phyloP scores from a whole-genome alignment of 2,888 invertebrate species.

The Elaeidobius kamerunicus region DNA sequence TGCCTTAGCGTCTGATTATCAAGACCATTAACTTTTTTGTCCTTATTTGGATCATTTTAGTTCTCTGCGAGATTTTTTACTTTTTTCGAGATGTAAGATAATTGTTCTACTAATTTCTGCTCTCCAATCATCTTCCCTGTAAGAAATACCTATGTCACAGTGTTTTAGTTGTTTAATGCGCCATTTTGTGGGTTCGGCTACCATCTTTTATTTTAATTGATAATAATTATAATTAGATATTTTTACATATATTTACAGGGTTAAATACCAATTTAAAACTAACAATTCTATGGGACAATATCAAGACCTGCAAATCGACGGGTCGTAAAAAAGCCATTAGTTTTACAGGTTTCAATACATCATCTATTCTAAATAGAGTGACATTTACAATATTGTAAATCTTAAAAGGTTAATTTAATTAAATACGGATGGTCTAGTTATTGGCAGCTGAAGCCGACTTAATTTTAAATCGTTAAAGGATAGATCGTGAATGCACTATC shows the following conservation, averaged over 20 bases:
- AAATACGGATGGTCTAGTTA: slow-evolving; percentile 31
- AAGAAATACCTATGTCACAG: too few species aligned
- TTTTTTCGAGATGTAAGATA: too few species aligned
- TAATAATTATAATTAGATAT: too few species aligned
- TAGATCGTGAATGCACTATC: slow-evolving; percentile 11
- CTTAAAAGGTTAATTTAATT: slow-evolving; percentile 32
- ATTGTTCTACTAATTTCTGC: too few species aligned
- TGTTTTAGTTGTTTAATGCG: too few species aligned
- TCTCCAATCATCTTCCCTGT: too few species aligned
- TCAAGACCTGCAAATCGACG: slow-evolving; percentile 28
- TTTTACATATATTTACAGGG: too few species aligned
- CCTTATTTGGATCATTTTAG: slow-evolving; percentile 14
- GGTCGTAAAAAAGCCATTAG: slow-evolving; percentile 29
- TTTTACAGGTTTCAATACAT: slow-evolving; percentile 27
- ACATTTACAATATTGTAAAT: slow-evolving; percentile 27
- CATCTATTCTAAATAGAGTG: slow-evolving; percentile 30
- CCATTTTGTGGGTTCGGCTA: too few species aligned
- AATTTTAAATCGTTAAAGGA: slow-evolving; percentile 21
- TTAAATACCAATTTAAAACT: too few species aligned
- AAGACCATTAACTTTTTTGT: slow-evolving; percentile 24
- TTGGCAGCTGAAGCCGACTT: slow-evolving; percentile 23
- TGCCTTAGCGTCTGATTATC: slow-evolving; percentile 30
- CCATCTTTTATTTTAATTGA: too few species aligned
- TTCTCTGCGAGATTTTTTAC: too few species aligned
- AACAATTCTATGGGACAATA: too few species aligned